Percentiles rank a stretch among this genome's conserved stretches.
phyloP scores from a whole-genome alignment of 2,888 invertebrate species.

The Sericinus montela region DNA sequence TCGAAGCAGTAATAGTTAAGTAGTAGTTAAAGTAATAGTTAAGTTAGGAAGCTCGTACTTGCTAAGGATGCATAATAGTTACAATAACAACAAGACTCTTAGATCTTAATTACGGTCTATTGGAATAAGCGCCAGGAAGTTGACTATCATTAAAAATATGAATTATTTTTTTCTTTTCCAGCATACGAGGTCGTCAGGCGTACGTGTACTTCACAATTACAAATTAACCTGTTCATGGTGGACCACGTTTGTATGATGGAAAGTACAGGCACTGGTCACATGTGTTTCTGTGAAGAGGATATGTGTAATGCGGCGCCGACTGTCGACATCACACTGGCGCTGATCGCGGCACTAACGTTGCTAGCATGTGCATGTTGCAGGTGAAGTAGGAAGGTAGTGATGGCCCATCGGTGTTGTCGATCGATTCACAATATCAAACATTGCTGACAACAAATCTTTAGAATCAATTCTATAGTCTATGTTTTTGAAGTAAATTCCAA shows the following conservation, averaged over 20 bases:
- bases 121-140: too few relatives aligned
- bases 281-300: slow-evolving; percentile 99
- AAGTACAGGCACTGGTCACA: slow-evolving; percentile 98
- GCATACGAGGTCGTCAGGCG: slow-evolving; percentile 94
- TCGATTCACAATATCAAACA: slow-evolving; percentile 28
- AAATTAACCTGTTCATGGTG: slow-evolving; percentile 98
- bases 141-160: too few relatives aligned
- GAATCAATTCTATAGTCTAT: slow-evolving; percentile 10
- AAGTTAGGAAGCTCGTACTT: too few relatives aligned
- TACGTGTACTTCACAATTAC: slow-evolving; percentile 95
- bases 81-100: too few relatives aligned
- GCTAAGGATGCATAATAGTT: too few relatives aligned
- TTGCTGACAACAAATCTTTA: slow-evolving; percentile 12
- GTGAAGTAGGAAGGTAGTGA: slow-evolving; percentile 63
- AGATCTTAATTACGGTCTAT: too few relatives aligned
- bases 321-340: slow-evolving; percentile 43
- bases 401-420: slow-evolving; percentile 37
- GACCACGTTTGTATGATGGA: slow-evolving; percentile 99
- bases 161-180: slow-evolving; percentile 62
- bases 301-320: slow-evolving; percentile 86
- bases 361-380: slow-evolving; percentile 73
- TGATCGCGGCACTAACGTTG: slow-evolving; percentile 46
- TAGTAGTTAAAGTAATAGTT: too few relatives aligned
- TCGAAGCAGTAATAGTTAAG: too few relatives aligned
- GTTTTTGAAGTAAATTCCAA: background rate